Evolutionary conservation across 53 echinoderm and acorn worm species (phyloP).

Genomic region (Paracentrotus lividus): DNA sequence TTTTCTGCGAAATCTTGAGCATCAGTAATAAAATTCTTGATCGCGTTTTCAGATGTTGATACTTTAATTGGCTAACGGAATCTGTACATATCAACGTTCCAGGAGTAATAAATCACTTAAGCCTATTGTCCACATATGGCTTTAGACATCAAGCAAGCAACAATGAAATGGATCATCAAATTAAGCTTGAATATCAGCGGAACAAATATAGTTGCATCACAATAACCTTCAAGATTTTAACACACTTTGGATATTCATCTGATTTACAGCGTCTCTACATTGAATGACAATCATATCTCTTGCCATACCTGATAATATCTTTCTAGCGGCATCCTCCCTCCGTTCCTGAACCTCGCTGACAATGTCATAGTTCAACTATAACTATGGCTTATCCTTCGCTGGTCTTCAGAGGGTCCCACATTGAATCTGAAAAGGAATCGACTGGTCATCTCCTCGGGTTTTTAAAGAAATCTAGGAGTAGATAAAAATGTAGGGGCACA

Average conservation of each 20-base stretch:
- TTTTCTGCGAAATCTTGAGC: not conserved
- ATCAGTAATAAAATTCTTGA: not conserved
- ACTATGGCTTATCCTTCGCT: not conserved
- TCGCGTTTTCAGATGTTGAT: not conserved
- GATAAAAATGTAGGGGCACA: no score
- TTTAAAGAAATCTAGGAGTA: not conserved
- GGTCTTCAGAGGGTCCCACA: not conserved
- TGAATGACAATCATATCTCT: not conserved
- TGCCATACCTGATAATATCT: not conserved
- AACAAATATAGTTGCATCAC: not conserved
- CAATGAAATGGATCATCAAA: constrained; percentile 4
- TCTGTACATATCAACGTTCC: not conserved
- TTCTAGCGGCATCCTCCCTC: not conserved
- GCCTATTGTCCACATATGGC: no score
- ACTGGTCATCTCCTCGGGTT: not conserved
- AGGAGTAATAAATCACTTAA: not conserved
- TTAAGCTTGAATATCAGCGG: not conserved
- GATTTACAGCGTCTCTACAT: not conserved
- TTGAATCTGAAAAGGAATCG: not conserved
- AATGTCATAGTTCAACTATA: not conserved
- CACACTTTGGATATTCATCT: not conserved
- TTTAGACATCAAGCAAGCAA: not conserved
- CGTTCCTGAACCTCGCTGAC: not conserved
- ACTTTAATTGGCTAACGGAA: no score
- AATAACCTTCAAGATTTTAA: not conserved